Evolutionary conservation across 1,140 invertebrate species (phyloP), one percentile per base, ranked within the genome.

Genomic region (Dinothrombium tinctorium): DNA sequence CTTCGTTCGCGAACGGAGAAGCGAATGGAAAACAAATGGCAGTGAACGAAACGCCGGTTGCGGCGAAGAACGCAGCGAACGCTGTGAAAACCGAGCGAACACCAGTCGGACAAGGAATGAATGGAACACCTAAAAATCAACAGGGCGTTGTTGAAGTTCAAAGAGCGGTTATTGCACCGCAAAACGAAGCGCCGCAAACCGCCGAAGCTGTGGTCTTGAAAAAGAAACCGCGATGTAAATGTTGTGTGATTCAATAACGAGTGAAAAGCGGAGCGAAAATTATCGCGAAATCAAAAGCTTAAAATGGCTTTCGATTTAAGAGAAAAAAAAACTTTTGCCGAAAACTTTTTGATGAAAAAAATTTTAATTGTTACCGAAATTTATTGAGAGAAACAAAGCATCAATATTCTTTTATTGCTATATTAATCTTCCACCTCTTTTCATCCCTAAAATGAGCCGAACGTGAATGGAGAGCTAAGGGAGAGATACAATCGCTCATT

Each of bases 171-270:
- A 22, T 36, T 5, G 12, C 33, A 19, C 17, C 33, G n/a, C n/a
- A n/a, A 36, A 7, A 6, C 7, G 33, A 36, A 36, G 19, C 15
- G 23, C 19, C 19, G 17, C 20, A 36, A 36, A n/a, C n/a, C n/a
- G 33, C 15, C 8, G 33, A 36, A 9, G 20, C 20, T 55, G 74
- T 83, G 43, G 72, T 73, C 51, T 67, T 82, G 50, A 81, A 82
- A 64, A 83, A 83, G 66, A 82, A 83, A 61, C 74, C 5, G 6
- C 20, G 23, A n/a, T 36, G 78, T 67, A 74, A 76, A 58, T 82
- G 78, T 65, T 84, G 79, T 63, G 73, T 78, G 46, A 69, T 82
- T 54, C 77, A 81, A 68, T 83, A 78, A 52, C 15, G 15, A n/a
- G 12, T 4, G 28, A 29, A 15, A n/a, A 29, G 28, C 28, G n/a